Base-by-base conservation (phyloP, 2,888 invertebrate genomes). In the Mythimna vitellina region DNA sequence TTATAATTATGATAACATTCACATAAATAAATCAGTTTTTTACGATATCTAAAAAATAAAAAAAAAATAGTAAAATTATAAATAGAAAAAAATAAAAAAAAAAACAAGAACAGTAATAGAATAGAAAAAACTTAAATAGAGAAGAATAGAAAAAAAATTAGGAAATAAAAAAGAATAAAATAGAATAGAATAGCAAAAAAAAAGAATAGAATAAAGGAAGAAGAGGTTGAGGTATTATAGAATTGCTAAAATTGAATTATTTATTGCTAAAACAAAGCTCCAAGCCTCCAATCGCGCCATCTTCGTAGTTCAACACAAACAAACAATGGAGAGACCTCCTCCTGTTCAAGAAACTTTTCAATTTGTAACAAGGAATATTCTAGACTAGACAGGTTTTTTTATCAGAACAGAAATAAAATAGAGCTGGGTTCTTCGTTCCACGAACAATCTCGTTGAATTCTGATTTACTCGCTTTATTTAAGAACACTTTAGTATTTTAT, bases 271-370 rank as follows among this genome's bases (percentile, higher is more conserved):
- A 25, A 29, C 7, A 29, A 29, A 9, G 3, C 3, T 57, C 32
- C 29, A 20, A 17, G 3, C 32, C 3, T 57, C 32, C 17, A 20
- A 8, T 20, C 32, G 9, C 35, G 38, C 64, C 4, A 3, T 42
- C 57, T 65, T 71, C 54, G 22, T 71, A 72, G 70, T 79, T 51
- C 65, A 20, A 60, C 64, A 56, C 54, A 20, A 60, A 67, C 58
- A 71, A 65, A 73, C 57, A 77, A 61, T 57, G 64, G 63, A 66
- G 63, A 70, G 72, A 77, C 63, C 62, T 57, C 22, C 65, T 76
- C 64, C n/a, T 73, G 76, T 73, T 66, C 72, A 46, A 81, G 76
- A 80, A 87, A 88, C 83, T 88, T 84, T 86, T 84, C 76, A 86
- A 86, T 86, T 87, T 80, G 29, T 29, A 29, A 81, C 79, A 82